Base-by-base conservation (phyloP, 2,113 vertebrate species). In the Podocnemis expansa region DNA sequence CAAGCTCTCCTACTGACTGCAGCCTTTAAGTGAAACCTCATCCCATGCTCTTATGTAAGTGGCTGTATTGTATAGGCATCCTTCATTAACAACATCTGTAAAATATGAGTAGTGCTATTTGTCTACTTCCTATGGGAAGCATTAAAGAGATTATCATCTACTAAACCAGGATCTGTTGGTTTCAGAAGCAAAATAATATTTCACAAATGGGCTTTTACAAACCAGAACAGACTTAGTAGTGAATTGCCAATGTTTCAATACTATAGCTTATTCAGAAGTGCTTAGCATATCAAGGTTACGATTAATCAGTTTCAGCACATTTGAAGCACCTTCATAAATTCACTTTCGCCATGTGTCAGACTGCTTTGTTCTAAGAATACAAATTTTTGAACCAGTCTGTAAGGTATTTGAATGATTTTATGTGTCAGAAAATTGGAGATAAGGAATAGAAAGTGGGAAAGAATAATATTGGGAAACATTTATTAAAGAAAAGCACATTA, bases 381-480 rank as follows among this genome's bases (percentile, higher is more conserved):
- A 1, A 5, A 34, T 10, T 14, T 76, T 94, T 34, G 10, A 29
- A 82, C 73, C 34, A 34, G 8, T 58, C 58, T 34, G 21, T 38
- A 43, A 52, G 54, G 47, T 47, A 45, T 60, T 86, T 47, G 7
- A 47, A 1, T 25, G 70, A 49, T 8, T 38, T 70, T 19, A 38
- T 70, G n/a, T 70, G n/a, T 38, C n/a, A 70, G 63, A 70, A 70
- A 70, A 70, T 19, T 70, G 63, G 63, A 70, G 34, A 70, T n/a
- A 70, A 70, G n/a, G 43, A 49, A 4, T 22, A 87, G 76, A 93
- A 70, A 4, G 21, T 3, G 81, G 73, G 90, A 83, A 16, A 2
- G 22, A 90, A 93, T 84, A 89, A 81, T 76, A 21, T 47, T 85
- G 22, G 89, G 21, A 8, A 54, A 84, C 19, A 4, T 78, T 81